Base-by-base conservation (phyloP, 2,113 vertebrate species). In the Phrynocephalus versicolor region DNA sequence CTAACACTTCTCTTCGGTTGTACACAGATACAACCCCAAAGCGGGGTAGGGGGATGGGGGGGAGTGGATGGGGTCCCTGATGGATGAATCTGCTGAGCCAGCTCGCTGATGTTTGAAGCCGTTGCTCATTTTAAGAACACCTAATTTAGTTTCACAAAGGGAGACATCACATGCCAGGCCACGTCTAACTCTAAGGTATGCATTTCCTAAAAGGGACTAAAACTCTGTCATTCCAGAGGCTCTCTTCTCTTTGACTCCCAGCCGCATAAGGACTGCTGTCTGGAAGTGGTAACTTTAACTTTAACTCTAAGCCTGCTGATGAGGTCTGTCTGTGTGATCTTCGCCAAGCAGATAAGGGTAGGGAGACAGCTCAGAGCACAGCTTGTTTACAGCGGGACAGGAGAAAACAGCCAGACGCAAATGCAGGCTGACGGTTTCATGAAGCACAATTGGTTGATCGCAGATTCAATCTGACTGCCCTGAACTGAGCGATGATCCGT, bases 401-500 rank as follows among this genome's bases (percentile, higher is more conserved):
- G 96, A 96, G 96, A 97, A 97, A 98, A 98, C 97, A 98, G 96
- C 90, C 84, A 97, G 98, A 99, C 97, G 89, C 96, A 99, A 98
- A 99, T 98, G 97, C 97, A 96, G 97, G 97, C 95, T 98, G 98
- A 99, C 97, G 96, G 97, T 98, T 99, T 98, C 98, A 98, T 97
- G 97, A 98, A 98, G 97, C 98, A 98, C 97, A 98, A 95, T 97
- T 96, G 97, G 96, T 96, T 98, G 98, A 98, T 95, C 96, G 96
- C 97, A 97, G 97, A 99, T 99, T 97, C 96, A 97, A 98, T 97
- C 97, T 99, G 98, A 99, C 99, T 98, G 97, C 95, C 96, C 97
- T 98, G 98, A 97, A 98, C 97, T 96, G 97, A 98, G 97, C 97
- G 97, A 97, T 98, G 99, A 99, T 99, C 98, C 97, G 97, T 98